These are phyloP conservation scores for Atethmia centrago DNA, from an alignment of 2,888 invertebrate species.

Conservation along the genomic window DNA sequence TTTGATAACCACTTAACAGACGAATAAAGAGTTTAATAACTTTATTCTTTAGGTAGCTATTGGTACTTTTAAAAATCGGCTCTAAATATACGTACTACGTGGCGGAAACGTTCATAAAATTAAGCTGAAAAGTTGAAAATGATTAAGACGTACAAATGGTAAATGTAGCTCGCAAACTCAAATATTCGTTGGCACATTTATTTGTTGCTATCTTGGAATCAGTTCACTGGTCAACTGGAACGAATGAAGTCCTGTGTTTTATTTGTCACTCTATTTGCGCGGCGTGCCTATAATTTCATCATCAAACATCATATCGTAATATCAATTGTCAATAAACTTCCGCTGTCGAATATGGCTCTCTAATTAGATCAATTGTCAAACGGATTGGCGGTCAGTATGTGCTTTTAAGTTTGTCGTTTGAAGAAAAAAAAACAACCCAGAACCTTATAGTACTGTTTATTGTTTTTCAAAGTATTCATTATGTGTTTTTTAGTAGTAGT, in stretches of 20 bases:
- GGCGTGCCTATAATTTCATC: not conserved
- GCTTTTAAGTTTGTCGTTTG: no score
- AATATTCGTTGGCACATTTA: not conserved
- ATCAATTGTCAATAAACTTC: slow-evolving; percentile 1
- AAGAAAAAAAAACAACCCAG: no score
- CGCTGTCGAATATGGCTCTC: not conserved
- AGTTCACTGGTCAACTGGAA: not conserved
- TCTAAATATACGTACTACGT: not conserved
- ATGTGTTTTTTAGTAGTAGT: no score
- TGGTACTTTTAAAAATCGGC: no score
- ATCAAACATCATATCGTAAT: not conserved
- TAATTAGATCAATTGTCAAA: slow-evolving; percentile 7
- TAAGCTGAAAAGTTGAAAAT: not conserved
- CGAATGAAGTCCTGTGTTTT: not conserved
- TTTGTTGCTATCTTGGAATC: not conserved
- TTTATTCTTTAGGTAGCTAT: no score
- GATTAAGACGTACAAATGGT: not conserved
- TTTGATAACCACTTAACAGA: no score
- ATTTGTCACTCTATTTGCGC: not conserved
- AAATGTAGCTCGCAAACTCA: not conserved
- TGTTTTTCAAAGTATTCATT: no score
- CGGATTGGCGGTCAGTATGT: not conserved
- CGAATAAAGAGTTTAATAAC: no score
- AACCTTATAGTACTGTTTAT: no score
- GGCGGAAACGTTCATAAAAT: not conserved